These are phyloP conservation scores for Drosophila rufa DNA, from an alignment of 1,140 invertebrate species.

Conservation along the genomic window DNA sequence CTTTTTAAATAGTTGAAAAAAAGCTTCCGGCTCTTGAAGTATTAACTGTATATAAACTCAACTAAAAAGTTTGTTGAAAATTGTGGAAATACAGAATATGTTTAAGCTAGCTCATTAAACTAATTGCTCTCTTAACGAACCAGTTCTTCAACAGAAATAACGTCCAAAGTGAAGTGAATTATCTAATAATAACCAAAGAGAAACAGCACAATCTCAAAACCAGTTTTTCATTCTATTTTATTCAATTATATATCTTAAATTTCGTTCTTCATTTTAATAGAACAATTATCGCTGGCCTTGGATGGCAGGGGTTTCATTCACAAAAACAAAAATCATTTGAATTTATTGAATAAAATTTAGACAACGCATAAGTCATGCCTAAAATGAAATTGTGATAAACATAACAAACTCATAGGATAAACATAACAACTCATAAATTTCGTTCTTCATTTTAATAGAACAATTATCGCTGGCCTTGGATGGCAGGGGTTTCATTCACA, in stretches of 20 bases:
- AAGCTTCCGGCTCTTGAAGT: neutral
- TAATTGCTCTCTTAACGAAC: constrained; percentile 16
- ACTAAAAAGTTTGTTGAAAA: neutral
- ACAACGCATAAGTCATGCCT: neutral
- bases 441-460: constrained; percentile 16
- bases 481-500: constrained; percentile 23
- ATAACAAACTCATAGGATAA: constrained; percentile 4
- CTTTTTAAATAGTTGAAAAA: neutral
- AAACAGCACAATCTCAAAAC: constrained; percentile 9
- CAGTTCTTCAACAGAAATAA: constrained; percentile 22
- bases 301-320: constrained; percentile 21
- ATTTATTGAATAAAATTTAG: constrained; percentile 11
- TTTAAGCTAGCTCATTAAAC: constrained; percentile 17
- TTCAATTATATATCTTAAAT: constrained; percentile 3
- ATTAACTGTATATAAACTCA: no score
- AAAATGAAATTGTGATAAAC: constrained; percentile 2
- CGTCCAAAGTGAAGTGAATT: constrained; percentile 11
- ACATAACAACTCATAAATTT: no score
- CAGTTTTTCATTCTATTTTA: constrained; percentile 19
- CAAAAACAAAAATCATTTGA: constrained; percentile 13
- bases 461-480: constrained; percentile 34
- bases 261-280: constrained; percentile 14
- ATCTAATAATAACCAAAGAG: constrained; percentile 26
- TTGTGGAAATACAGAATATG: neutral
- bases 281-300: constrained; percentile 36